Evolutionary conservation across 1,140 invertebrate genomes (phyloP), one percentile per base, ranked within the genome.

Genomic region (Tetranychus cinnabarinus): DNA sequence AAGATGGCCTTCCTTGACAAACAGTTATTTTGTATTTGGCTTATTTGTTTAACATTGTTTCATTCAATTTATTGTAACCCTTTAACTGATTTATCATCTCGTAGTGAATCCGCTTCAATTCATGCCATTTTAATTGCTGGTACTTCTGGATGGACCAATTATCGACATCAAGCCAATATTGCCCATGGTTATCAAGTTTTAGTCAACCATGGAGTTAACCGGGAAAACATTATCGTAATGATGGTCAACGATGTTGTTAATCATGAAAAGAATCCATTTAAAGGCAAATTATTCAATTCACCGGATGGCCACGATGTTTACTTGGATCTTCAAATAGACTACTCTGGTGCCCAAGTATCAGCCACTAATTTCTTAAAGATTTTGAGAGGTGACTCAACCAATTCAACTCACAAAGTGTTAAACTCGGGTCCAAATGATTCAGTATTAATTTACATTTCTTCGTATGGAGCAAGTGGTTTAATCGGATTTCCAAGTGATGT

Each of bases 191-290:
- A 80, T 67, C 80, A 82, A 61, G 71, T 81, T 57, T 61, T 81
- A 15, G 67, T 70, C 13, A 68, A 66, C 35, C 74, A 80, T 72
- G 80, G 80, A 48, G 71, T 81, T 61, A 74, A 76, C 15, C 73
- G 74, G 60, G 76, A 79, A 62, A 71, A 75, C 55, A 81, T 82
- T 62, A 73, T 81, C 60, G 77, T 77, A 12, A 77, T 81, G 76
- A 80, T 80, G 77, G 79, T 76, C 68, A 79, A 81, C 71, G 80
- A 81, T 66, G 75, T 81, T 62, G 80, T 79, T 5, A 45, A 77
- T 62, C 76, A 74, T 69, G 34, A 57, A 60, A 67, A 73, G 35
- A 82, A 82, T 70, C 78, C 78, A 31, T 73, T 70, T 54, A 71
- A 68, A 48, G 80, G 80, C 4, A 71, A 75, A 34, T 72, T 82